Evolutionary conservation across 2,797 vertebrate genomes (phyloP).

Genomic region (Esox lucius): DNA sequence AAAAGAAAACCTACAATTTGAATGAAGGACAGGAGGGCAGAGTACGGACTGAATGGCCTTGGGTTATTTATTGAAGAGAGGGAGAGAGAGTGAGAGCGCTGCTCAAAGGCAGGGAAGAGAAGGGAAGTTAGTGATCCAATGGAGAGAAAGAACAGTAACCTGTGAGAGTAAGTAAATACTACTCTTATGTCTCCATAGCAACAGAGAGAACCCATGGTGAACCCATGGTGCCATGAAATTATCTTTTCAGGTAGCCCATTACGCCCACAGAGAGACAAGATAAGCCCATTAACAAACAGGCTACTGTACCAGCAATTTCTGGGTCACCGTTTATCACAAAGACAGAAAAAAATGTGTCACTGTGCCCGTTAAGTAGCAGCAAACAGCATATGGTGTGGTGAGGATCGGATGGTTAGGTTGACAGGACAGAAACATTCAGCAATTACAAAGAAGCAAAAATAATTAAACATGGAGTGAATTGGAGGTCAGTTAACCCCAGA

Average conservation of each 20-base stretch:
- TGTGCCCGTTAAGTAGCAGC: not conserved
- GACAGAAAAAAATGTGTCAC: conserved; percentile 10
- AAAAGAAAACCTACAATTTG: not conserved
- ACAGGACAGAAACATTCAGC: not conserved
- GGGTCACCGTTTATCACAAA: conserved; percentile 28
- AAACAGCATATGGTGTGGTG: conserved; percentile 31
- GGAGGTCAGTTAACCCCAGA: conserved; percentile 17
- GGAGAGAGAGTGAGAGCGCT: not conserved
- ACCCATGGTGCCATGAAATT: conserved; percentile 33
- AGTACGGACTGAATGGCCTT: not conserved
- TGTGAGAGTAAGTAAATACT: conserved; percentile 17
- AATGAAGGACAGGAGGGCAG: not conserved
- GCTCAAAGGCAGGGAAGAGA: conserved; percentile 1
- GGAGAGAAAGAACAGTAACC: conserved; percentile 19
- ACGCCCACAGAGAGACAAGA: conserved; percentile 25
- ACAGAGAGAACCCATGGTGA: conserved; percentile 31
- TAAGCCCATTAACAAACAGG: conserved; percentile 24
- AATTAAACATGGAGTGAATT: not conserved
- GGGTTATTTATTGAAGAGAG: not conserved
- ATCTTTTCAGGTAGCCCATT: conserved; percentile 47
- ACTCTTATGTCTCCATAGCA: conserved; percentile 49
- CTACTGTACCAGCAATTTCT: conserved; percentile 19
- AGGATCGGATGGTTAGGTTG: not conserved
- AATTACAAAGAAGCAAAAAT: not conserved
- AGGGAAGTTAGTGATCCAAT: not conserved